Percentiles rank a stretch among this genome's conserved stretches.
Conservation (phyloP, 2,113 vertebrate species). For the Sisor rabdophorus region DNA sequence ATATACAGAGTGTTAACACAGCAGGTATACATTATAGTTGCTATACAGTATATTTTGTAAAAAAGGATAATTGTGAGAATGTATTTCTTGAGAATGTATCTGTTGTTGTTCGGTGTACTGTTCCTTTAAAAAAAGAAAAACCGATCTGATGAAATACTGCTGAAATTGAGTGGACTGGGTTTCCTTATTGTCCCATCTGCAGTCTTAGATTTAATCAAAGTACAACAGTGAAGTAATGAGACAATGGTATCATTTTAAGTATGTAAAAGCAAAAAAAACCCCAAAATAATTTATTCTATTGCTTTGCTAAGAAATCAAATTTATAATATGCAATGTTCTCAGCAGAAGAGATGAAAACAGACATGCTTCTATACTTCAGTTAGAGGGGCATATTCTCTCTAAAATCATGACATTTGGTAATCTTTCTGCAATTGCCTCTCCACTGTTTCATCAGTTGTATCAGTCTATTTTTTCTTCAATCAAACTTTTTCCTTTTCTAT, state of each 20-base stretch:
- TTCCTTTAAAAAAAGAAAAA: neutral
- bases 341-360: neutral
- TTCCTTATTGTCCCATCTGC: neutral
- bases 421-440: constrained; percentile 9
- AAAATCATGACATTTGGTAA: constrained; percentile 21
- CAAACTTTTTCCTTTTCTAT: too few species aligned
- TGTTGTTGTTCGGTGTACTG: neutral
- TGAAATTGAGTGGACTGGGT: neutral
- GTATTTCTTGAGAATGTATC: too few species aligned
- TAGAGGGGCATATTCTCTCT: neutral
- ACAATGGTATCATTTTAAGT: neutral
- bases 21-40: neutral
- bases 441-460: constrained; percentile 6
- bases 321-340: neutral
- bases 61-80: neutral
- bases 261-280: neutral
- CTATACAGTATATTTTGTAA: neutral
- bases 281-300: neutral
- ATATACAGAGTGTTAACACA: neutral
- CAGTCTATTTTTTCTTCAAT: too few species aligned
- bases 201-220: neutral
- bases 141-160: neutral
- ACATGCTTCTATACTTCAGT: neutral
- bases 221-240: neutral
- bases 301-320: neutral